Conservation (phyloP, 2,113 vertebrate genomes). For the Leptosomus discolor region DNA sequence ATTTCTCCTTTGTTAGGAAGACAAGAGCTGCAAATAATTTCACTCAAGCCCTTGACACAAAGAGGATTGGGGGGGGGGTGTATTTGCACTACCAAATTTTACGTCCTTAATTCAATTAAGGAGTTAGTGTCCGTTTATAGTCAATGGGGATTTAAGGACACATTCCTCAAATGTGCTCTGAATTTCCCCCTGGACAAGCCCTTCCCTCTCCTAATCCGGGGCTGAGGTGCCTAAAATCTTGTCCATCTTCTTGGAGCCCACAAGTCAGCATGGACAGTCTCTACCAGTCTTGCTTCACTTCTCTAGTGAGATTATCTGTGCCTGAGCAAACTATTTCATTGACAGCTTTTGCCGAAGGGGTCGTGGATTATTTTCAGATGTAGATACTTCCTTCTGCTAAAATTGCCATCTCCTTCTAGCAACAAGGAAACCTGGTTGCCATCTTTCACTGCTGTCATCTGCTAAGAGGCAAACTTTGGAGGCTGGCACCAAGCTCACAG, state of each 20-base stretch:
- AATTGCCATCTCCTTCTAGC: neutral
- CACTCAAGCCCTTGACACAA: neutral
- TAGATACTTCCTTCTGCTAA: neutral
- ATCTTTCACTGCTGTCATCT: neutral
- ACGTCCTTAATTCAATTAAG: neutral
- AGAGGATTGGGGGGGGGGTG: neutral
- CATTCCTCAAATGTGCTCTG: neutral
- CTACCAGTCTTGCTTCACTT: neutral
- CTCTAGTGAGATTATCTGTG: neutral
- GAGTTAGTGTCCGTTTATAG: neutral
- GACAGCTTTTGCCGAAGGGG: neutral
- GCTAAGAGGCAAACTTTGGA: neutral
- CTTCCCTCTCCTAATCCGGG: neutral
- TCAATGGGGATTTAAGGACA: neutral
- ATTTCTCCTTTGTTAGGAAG: neutral
- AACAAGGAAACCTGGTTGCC: neutral
- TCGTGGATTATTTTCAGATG: neutral
- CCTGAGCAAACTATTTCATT: neutral
- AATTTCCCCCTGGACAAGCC: neutral
- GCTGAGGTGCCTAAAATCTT: neutral
- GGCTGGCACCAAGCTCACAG: neutral
- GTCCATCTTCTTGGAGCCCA: neutral
- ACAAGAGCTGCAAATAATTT: slow-evolving; percentile 6
- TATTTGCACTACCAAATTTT: neutral
- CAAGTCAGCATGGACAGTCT: neutral